Conservation (phyloP, 2,797 vertebrate species). For the Peromyscus attwateri region DNA sequence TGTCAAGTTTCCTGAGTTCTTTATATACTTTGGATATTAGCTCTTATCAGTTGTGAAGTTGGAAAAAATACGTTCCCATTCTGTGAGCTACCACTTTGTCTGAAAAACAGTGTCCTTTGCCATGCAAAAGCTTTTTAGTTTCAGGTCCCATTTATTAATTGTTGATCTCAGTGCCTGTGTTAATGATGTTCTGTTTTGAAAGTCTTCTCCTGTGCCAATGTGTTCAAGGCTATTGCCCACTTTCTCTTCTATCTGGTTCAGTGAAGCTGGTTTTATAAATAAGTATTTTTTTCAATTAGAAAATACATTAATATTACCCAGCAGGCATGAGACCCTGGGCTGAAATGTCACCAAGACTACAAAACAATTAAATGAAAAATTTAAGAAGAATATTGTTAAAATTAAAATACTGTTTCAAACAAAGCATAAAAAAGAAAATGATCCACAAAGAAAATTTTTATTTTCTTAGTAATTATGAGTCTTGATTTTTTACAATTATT, state of each 20-base stretch:
- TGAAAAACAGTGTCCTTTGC: not conserved
- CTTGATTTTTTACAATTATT: not conserved
- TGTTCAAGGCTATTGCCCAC: not conserved
- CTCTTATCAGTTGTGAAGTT: too few species aligned
- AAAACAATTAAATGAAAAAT: not conserved
- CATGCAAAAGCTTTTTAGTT: not conserved
- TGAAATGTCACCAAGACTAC: not conserved
- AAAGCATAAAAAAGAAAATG: not conserved
- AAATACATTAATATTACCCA: not conserved
- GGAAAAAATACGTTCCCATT: not conserved
- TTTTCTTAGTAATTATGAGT: not conserved
- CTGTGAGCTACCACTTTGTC: not conserved
- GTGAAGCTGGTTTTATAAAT: not conserved
- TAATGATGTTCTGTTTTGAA: not conserved
- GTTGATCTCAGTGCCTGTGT: not conserved
- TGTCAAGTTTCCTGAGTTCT: not conserved
- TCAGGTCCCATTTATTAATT: too few species aligned
- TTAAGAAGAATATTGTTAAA: not conserved
- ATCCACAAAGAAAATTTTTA: not conserved
- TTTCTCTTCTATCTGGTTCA: not conserved
- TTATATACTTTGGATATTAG: not conserved
- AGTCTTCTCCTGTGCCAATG: not conserved
- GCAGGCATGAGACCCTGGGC: not conserved
- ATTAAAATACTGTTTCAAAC: not conserved
- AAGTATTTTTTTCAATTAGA: not conserved